Evolutionary conservation across 2,113 vertebrate genomes (phyloP).

Genomic region (Corythaeola cristata): DNA sequence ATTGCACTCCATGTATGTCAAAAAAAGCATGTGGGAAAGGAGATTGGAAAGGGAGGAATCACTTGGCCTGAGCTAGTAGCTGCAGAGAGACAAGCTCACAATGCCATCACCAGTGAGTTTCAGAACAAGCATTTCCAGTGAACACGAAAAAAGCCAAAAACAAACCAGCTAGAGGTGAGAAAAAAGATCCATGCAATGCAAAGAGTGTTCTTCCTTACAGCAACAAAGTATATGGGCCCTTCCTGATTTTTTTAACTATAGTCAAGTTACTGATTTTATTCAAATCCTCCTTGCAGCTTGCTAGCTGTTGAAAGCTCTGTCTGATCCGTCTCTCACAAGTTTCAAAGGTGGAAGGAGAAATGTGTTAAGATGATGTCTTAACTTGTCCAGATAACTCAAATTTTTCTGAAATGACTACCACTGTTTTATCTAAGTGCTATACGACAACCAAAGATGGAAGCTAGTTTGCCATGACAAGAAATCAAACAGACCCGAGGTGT

Average conservation of each 20-base stretch:
- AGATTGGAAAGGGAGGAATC: not conserved
- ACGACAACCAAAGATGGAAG: not conserved
- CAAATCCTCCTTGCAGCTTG: not conserved
- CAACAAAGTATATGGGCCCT: not conserved
- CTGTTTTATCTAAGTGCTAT: not conserved
- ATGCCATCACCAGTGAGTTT: not conserved
- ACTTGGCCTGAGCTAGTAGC: not conserved
- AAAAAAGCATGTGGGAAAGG: not conserved
- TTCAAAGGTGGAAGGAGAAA: not conserved
- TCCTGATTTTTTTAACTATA: not conserved
- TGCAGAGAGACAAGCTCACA: not conserved
- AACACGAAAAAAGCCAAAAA: not conserved
- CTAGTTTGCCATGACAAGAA: not conserved
- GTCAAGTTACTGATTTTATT: not conserved
- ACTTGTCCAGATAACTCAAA: not conserved
- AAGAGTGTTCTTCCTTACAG: not conserved
- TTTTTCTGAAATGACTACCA: constrained; percentile 11
- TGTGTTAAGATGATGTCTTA: not conserved
- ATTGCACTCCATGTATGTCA: not conserved
- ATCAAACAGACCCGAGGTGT: not conserved
- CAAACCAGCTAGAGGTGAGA: not conserved
- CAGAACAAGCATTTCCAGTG: not conserved
- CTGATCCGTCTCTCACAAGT: not conserved
- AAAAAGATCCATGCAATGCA: not conserved
- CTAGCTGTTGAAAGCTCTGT: not conserved